These are phyloP conservation scores for Crambe crambe DNA, from an alignment of 37 sponge, comb jelly and placozoan genomes.

Conservation along the genomic window DNA sequence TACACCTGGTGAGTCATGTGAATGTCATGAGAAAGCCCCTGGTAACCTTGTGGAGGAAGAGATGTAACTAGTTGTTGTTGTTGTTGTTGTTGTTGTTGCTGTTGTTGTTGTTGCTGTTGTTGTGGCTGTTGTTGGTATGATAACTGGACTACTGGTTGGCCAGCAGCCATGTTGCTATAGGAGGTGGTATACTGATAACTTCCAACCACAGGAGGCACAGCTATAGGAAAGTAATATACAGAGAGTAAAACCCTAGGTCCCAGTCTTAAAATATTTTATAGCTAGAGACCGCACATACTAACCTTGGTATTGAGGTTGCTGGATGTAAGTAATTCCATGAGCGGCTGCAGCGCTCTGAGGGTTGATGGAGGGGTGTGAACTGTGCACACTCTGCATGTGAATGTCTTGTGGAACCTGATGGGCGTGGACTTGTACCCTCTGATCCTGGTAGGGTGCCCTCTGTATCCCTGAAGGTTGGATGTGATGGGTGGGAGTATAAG, in stretches of 20 bases:
- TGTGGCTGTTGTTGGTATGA: not conserved
- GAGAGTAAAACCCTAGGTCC: no score
- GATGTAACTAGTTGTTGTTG: not conserved
- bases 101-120: not conserved
- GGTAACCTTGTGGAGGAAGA: conserved; percentile 2
- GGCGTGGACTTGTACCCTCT: conserved; percentile 14
- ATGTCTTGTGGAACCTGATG: conserved; percentile 16
- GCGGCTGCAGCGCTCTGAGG: not conserved
- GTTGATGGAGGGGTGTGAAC: not conserved
- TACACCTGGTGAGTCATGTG: conserved; percentile 11
- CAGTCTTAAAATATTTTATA: not conserved
- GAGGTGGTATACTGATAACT: not conserved
- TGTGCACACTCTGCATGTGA: conserved; percentile 6
- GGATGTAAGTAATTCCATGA: not conserved
- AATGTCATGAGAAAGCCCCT: conserved; percentile 3
- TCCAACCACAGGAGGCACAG: not conserved
- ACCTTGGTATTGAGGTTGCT: conserved; percentile 11
- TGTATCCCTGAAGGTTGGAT: not conserved
- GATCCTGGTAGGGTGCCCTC: conserved; percentile 22
- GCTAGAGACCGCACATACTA: not conserved
- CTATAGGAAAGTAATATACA: no score
- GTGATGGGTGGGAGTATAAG: conserved; percentile 8
- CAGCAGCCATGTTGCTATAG: not conserved
- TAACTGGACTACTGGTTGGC: not conserved
- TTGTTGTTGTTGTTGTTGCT: not conserved